Evolutionary conservation across 2,797 vertebrate genomes (phyloP).

Genomic region (Falco rusticolus): DNA sequence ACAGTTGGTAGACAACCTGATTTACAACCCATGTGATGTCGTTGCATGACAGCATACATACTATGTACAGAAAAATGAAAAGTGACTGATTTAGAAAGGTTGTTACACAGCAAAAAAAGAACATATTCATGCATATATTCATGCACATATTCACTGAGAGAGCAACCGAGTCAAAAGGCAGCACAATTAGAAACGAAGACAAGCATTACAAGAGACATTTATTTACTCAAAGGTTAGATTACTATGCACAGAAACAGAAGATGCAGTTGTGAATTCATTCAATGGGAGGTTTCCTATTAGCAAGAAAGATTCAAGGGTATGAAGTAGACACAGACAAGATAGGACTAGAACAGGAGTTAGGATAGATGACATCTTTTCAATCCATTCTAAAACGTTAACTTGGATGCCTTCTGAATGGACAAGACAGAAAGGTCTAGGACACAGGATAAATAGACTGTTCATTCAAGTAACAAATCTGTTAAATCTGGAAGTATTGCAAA

Average conservation of each 20-base stretch:
- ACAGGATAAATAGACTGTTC: background rate
- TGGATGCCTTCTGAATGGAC: background rate
- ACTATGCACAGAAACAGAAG: background rate
- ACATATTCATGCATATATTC: background rate
- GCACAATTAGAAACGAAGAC: slow-evolving; percentile 19
- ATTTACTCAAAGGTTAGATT: slow-evolving; percentile 41
- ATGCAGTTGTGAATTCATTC: background rate
- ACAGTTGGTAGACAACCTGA: background rate
- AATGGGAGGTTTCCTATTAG: background rate
- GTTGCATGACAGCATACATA: background rate
- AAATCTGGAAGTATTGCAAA: background rate
- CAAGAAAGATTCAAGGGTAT: background rate
- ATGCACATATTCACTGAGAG: background rate
- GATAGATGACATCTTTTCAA: background rate
- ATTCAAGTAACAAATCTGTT: background rate
- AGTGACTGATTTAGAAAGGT: background rate
- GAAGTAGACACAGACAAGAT: background rate
- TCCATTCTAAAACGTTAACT: background rate
- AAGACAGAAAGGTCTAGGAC: background rate
- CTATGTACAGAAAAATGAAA: background rate
- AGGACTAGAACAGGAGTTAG: background rate
- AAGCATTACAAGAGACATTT: slow-evolving; percentile 24
- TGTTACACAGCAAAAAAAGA: background rate
- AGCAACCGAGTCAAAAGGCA: background rate
- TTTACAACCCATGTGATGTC: background rate